phyloP scores from a whole-genome alignment of 1,140 invertebrate species.

The Archivesica marissinica region DNA sequence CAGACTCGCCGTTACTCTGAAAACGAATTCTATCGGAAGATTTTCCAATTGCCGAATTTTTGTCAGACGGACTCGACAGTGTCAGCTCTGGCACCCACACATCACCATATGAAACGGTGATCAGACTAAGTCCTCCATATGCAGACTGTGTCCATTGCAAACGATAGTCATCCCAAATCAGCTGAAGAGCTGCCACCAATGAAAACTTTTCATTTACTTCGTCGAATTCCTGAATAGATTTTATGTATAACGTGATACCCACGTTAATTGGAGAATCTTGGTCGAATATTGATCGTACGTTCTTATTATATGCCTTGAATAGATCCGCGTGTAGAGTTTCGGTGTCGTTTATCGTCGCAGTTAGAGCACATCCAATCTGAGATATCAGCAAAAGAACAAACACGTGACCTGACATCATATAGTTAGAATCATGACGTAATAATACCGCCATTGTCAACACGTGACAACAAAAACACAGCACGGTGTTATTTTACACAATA shows the following conservation, averaged over 20 bases:
- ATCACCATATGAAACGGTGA: slow-evolving; percentile 33
- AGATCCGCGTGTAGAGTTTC: not conserved
- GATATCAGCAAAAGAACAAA: not conserved
- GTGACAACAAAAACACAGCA: too few relatives aligned
- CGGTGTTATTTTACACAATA: too few relatives aligned
- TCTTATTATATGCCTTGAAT: not conserved
- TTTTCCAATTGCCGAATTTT: slow-evolving; percentile 1
- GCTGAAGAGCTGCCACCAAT: slow-evolving; percentile 29
- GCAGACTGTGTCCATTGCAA: not conserved
- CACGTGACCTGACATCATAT: too few relatives aligned
- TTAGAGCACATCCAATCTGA: not conserved
- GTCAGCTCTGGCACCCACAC: slow-evolving; percentile 63
- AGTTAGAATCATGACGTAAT: too few relatives aligned
- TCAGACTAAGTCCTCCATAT: not conserved
- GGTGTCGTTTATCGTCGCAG: slow-evolving; percentile 18
- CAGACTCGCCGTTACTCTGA: not conserved
- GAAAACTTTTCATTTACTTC: slow-evolving; percentile 58
- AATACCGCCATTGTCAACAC: too few relatives aligned
- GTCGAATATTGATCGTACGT: slow-evolving; percentile 12
- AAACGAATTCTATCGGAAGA: slow-evolving; percentile 12
- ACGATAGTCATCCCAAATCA: not conserved
- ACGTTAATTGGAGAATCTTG: not conserved
- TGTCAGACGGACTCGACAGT: slow-evolving; percentile 20
- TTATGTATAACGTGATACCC: not conserved
- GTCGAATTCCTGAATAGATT: slow-evolving; percentile 49